Base-by-base conservation (phyloP, 2,888 invertebrate genomes). In the Cabera pusaria region DNA sequence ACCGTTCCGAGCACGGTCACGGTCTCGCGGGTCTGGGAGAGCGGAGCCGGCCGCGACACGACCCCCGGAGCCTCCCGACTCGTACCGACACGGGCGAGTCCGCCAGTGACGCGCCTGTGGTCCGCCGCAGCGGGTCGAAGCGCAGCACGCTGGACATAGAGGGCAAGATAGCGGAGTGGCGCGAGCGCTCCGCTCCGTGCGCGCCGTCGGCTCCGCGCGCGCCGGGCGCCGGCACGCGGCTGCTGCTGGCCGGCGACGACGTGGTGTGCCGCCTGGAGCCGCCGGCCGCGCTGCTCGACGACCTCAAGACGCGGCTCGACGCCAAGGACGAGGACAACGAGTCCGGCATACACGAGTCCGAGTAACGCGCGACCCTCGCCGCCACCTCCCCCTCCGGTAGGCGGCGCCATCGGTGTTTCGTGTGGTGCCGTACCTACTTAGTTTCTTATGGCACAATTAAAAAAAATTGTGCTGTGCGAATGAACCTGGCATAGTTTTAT, bases 101-200 rank as follows among this genome's bases (percentile, higher is more conserved):
- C n/a, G n/a, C n/a, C n/a, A n/a, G n/a, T n/a, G n/a, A n/a, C n/a
- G n/a, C n/a, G n/a, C n/a, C n/a, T n/a, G n/a, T 7, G 17, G 7
- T 12, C 9, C 7, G 20, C 16, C 49, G 60, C 59, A 85, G 87
- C 61, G 87, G 83, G 21, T 86, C 85, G 45, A 87, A 86, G 70
- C 84, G 86, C 62, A 85, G 83, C 73, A 88, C 87, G 58, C 80
- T 88, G 52, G 87, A 88, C 81, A 82, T 88, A 81, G 87, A 88
- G 73, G 87, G 86, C 56, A 87, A 86, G 81, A 82, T 87, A 43
- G 86, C 81, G 45, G 79, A 80, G 77, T 85, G 85, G 86, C 78
- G 84, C 58, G 69, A 64, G 34, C 73, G 82, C 35, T 61, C 59
- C 58, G 57, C 62, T 40, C 58, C 72, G 38, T 53, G 61, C 39